Conservation (phyloP, 2,888 invertebrate genomes). For the Synergus itoensis region DNA sequence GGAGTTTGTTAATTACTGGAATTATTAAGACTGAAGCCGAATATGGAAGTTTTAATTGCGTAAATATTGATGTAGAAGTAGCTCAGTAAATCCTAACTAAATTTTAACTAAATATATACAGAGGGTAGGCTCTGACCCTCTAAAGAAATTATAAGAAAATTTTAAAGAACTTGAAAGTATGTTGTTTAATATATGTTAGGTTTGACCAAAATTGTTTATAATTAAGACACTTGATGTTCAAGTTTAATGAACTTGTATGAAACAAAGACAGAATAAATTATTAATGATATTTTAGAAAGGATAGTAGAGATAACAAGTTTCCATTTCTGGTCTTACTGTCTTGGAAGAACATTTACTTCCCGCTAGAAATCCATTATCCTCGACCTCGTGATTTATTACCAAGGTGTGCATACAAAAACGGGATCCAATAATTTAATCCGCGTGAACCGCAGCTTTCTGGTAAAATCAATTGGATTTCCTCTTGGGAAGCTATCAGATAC, state of each 20-base stretch:
- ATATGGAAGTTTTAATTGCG: too few relatives aligned
- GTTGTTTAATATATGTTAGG: too few relatives aligned
- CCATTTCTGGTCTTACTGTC: background rate
- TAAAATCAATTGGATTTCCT: conserved; percentile 9
- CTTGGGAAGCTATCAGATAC: background rate
- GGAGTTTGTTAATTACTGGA: too few relatives aligned
- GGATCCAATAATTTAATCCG: conserved; percentile 14
- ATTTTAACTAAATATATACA: too few relatives aligned
- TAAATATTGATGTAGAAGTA: too few relatives aligned
- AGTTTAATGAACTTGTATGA: background rate
- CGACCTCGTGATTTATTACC: conserved; percentile 12
- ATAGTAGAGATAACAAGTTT: background rate
- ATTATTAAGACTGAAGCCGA: too few relatives aligned
- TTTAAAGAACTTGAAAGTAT: too few relatives aligned
- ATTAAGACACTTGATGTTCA: background rate
- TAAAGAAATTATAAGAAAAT: too few relatives aligned
- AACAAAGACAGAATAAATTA: background rate
- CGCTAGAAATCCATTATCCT: conserved; percentile 30
- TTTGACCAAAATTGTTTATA: too few relatives aligned
- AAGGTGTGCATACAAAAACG: conserved; percentile 12
- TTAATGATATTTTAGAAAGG: background rate
- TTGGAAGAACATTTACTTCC: background rate
- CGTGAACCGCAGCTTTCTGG: background rate
- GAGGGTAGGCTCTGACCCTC: too few relatives aligned
- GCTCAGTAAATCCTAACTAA: too few relatives aligned